Percentiles rank a stretch among this genome's conserved stretches.
These are phyloP conservation scores for Hemichromis elongatus DNA, from an alignment of 2,113 vertebrate genomes.

Conservation along the genomic window DNA sequence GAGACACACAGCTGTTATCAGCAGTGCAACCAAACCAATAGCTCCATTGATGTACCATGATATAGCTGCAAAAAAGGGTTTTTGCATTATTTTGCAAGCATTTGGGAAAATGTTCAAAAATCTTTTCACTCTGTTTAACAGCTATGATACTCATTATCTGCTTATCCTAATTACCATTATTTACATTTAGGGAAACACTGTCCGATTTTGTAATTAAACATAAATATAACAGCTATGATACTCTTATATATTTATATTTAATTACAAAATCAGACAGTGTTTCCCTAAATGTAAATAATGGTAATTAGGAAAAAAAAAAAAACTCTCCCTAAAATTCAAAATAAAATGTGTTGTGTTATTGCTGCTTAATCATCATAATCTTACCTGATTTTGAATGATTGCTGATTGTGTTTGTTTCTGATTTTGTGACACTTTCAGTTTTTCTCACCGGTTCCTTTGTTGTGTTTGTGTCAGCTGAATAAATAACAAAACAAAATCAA, in stretches of 20 bases:
- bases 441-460: not conserved
- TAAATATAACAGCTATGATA: too few species aligned
- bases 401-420: not conserved
- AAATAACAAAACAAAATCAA: not conserved
- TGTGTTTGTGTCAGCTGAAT: not conserved
- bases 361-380: not conserved
- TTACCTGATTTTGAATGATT: not conserved
- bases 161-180: not conserved
- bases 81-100: not conserved
- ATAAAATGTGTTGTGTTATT: rapidly evolving
- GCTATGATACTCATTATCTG: not conserved
- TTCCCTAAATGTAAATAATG: not conserved
- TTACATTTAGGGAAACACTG: not conserved
- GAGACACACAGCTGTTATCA: not conserved
- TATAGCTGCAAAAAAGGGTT: not conserved
- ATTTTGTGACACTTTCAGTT: not conserved
- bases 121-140: not conserved
- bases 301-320: not conserved
- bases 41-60: not conserved
- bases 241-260: not conserved
- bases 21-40: not conserved
- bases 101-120: not conserved
- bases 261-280: not conserved
- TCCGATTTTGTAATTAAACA: not conserved
- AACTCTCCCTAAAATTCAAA: not conserved